Base-by-base conservation (phyloP, 2,888 invertebrate genomes). In the Micropterix aruncella region DNA sequence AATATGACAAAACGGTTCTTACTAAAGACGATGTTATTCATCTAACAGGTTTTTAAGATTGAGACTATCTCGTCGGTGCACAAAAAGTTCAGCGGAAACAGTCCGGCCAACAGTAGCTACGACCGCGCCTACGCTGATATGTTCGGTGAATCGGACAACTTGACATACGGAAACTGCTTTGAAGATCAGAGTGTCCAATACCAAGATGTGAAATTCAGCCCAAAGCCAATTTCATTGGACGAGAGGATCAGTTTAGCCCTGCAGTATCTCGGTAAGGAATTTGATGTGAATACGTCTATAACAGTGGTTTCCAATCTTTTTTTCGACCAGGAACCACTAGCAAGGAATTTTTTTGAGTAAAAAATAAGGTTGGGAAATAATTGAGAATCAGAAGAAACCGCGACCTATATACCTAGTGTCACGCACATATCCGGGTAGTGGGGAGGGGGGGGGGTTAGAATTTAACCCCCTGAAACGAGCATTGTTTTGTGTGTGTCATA, bases 121-220 rank as follows among this genome's bases (percentile, higher is more conserved):
- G 69, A 70, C 46, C 67, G 66, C 46, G 70, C 69, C 0, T 69
- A 70, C 50, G 60, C 62, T 56, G 69, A 66, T 36, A 69, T 60
- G 59, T 71, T 68, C 54, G 68, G 67, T 1, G 70, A 66, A 3
- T 51, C 63, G 1, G 70, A 70, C 50, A 58, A 64, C 1, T 56
- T 68, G 48, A 66, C 66, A 51, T 70, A 70, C 54, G 69, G 70
- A 1, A 66, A 69, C 52, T 69, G 68, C 47, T 70, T 69, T 57
- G 56, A 58, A 12, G 53, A 54, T 2, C 18, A 15, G 17, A 15
- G 5, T 40, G 5, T 5, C 5, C 16, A 15, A 9, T 14, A 16
- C 40, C 3, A 19, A 37, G 44, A 44, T 5, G 38, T 16, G 5
- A 41, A 9, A 16, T 16, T 12, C 40, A 37, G 19, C 18, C 27